Evolutionary conservation across 2,797 vertebrate species (phyloP).

Genomic region (Sebastes minor): DNA sequence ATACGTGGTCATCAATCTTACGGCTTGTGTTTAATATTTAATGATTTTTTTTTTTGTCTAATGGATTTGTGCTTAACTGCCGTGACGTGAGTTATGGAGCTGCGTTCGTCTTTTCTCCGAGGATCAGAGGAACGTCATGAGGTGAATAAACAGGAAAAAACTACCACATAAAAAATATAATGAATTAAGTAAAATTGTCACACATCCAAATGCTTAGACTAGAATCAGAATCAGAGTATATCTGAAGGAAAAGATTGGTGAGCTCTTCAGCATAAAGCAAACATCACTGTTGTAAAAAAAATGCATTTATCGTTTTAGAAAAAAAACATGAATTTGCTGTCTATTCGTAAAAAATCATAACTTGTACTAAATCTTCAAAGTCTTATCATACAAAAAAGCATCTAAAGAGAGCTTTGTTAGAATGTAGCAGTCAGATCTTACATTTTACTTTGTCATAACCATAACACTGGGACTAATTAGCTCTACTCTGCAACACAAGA

Average conservation of each 20-base stretch:
- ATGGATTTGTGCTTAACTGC: conserved; percentile 44
- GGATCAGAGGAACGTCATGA: neutral
- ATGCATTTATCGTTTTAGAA: neutral
- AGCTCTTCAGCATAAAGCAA: neutral
- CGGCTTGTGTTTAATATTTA: conserved; percentile 50
- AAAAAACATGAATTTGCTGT: neutral
- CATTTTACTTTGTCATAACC: neutral
- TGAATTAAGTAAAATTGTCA: neutral
- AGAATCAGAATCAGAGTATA: neutral
- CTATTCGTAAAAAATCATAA: neutral
- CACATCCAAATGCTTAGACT: neutral
- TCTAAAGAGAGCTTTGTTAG: neutral
- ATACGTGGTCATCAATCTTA: conserved; percentile 5
- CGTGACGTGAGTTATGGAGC: conserved; percentile 16
- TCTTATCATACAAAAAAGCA: neutral
- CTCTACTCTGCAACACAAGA: neutral
- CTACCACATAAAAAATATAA: neutral
- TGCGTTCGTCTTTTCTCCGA: conserved; percentile 1
- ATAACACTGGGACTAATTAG: neutral
- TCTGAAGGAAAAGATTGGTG: neutral
- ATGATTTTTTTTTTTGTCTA: conserved; percentile 30
- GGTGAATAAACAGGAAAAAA: neutral
- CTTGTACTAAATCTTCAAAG: neutral
- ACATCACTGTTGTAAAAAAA: neutral
- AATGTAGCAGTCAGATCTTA: neutral